phyloP scores from a whole-genome alignment of 2,113 vertebrate genomes.

The Arothron firmamentum region DNA sequence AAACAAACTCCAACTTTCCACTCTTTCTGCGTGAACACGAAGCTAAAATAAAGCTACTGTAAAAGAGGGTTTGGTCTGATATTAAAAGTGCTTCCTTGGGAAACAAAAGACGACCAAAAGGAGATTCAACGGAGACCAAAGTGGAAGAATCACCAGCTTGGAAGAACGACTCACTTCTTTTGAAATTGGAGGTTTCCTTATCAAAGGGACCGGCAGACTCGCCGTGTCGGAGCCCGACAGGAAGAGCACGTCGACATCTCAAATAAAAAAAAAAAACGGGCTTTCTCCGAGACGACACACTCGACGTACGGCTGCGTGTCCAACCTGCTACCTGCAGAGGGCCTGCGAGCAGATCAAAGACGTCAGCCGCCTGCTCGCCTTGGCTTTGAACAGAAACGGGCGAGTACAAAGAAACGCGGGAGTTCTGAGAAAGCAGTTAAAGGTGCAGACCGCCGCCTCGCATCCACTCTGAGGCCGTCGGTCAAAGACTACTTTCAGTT shows the following conservation, averaged over 20 bases:
- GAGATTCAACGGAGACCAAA: constrained; percentile 21
- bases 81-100: constrained; percentile 52
- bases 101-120: constrained; percentile 40
- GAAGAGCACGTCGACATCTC: constrained; percentile 13
- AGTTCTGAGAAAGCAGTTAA: constrained; percentile 42
- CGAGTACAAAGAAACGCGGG: background rate
- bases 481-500: constrained; percentile 32
- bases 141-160: constrained; percentile 40
- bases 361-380: background rate
- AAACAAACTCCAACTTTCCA: constrained; percentile 22
- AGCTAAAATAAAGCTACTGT: constrained; percentile 61
- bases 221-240: background rate
- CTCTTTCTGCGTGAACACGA: constrained; percentile 32
- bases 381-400: constrained; percentile 7
- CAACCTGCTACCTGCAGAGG: constrained; percentile 14
- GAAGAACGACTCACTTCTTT: constrained; percentile 49
- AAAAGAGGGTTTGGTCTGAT: constrained; percentile 51
- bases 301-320: background rate
- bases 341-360: constrained; percentile 13
- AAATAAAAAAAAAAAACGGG: background rate
- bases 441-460: constrained; percentile 48
- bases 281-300: too few relatives aligned
- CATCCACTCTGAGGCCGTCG: constrained; percentile 47
- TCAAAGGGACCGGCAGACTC: constrained; percentile 5
- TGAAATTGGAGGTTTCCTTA: background rate